Percentiles rank a stretch among this genome's conserved stretches.
These are phyloP conservation scores for Caenorhabditis parvicauda DNA, from an alignment of 2,888 invertebrate genomes.

Conservation along the genomic window DNA sequence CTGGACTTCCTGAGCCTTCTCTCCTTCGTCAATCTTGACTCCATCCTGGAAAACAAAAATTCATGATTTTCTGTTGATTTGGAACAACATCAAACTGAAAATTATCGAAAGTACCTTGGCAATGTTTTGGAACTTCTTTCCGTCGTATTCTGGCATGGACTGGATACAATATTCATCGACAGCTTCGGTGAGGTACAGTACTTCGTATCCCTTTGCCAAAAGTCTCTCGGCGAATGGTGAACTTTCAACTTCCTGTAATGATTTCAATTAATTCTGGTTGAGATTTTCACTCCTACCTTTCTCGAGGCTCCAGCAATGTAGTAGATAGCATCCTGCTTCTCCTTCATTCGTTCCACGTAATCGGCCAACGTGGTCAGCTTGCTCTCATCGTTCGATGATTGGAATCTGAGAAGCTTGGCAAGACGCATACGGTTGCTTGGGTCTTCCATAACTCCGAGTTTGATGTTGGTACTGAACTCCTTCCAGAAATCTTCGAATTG, in stretches of 20 bases:
- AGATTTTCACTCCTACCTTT: constrained; percentile 70
- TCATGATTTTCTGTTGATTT: background rate
- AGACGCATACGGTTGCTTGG: constrained; percentile 90
- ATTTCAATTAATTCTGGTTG: background rate
- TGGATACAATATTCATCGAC: constrained; percentile 97
- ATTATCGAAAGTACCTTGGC: constrained; percentile 72
- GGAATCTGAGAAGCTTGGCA: constrained; percentile 74
- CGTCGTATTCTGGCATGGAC: constrained; percentile 93
- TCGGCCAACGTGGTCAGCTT: constrained; percentile 77
- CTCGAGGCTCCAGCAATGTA: constrained; percentile 88
- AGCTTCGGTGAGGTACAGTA: constrained; percentile 84
- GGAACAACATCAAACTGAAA: background rate
- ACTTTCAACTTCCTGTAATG: constrained; percentile 69
- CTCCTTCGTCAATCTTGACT: constrained; percentile 58
- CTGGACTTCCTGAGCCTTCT: constrained; percentile 70
- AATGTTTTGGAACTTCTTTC: constrained; percentile 98
- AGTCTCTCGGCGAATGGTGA: constrained; percentile 95
- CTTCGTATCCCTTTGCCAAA: constrained; percentile 85
- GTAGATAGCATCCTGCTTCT: constrained; percentile 88
- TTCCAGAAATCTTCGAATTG: constrained; percentile 94
- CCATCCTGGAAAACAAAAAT: constrained; percentile 73
- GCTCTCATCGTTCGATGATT: constrained; percentile 70
- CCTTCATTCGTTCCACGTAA: constrained; percentile 91
- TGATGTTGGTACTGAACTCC: constrained; percentile 95
- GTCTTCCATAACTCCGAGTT: constrained; percentile 95